These are phyloP conservation scores for Daubentonia madagascariensis DNA, from an alignment of 2,113 vertebrate species.

Conservation along the genomic window DNA sequence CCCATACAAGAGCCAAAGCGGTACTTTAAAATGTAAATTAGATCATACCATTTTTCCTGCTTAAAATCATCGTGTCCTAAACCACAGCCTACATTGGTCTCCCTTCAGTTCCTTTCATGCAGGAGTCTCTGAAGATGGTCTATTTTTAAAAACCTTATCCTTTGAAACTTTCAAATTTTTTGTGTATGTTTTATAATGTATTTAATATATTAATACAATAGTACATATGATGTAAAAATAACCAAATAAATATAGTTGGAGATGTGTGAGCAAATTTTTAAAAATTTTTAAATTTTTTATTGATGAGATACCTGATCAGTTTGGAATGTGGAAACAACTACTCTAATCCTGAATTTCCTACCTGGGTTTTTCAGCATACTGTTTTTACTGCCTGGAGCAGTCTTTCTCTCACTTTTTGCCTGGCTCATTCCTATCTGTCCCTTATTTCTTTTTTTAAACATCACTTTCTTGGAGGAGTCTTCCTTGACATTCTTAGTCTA, in stretches of 20 bases:
- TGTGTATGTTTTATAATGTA: not conserved
- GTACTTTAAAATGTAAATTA: not conserved
- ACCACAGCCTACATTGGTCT: not conserved
- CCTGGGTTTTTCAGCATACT: not conserved
- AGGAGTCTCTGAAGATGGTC: not conserved
- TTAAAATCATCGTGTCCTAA: not conserved
- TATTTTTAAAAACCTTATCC: not conserved
- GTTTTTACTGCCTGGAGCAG: not conserved
- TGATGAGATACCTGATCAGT: not conserved
- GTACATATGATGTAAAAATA: not conserved
- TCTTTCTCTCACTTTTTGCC: not conserved
- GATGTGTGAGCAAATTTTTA: not conserved
- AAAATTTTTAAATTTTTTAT: not conserved
- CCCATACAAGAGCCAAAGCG: not conserved
- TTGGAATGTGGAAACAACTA: not conserved
- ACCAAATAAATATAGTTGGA: not conserved
- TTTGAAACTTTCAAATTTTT: not conserved
- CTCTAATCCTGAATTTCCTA: not conserved
- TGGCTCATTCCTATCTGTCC: not conserved
- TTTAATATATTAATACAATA: not conserved
- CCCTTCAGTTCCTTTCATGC: not conserved
- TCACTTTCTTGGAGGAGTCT: not conserved
- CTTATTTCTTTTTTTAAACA: not conserved
- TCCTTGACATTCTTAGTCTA: not conserved
- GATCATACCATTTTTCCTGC: not conserved